phyloP scores from a whole-genome alignment of 2,888 invertebrate genomes.

The Platypus cylindrus region DNA sequence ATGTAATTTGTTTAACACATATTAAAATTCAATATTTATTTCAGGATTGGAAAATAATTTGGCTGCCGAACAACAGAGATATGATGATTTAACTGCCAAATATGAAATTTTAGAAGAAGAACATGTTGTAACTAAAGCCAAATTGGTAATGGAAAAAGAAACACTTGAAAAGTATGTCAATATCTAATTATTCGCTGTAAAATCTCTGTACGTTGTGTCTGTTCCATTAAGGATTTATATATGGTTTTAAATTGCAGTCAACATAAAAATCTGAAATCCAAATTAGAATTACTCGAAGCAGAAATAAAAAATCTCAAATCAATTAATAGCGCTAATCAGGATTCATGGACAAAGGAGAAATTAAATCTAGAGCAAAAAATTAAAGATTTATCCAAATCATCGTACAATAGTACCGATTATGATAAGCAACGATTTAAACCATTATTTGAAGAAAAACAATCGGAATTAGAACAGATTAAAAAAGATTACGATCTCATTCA shows the following conservation, averaged over 20 bases:
- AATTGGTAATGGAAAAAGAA: constrained; percentile 71
- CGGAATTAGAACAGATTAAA: constrained; percentile 55
- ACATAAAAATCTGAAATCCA: constrained; percentile 46
- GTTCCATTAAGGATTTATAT: too few relatives aligned
- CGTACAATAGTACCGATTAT: constrained; percentile 30
- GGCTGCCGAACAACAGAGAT: constrained; percentile 55
- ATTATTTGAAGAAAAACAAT: constrained; percentile 59
- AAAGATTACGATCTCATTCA: constrained; percentile 53
- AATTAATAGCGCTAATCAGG: constrained; percentile 49
- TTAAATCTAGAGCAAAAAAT: constrained; percentile 47
- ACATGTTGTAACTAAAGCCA: constrained; percentile 69
- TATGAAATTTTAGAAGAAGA: constrained; percentile 78
- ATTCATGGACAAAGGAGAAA: constrained; percentile 63
- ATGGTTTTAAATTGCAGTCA: constrained; percentile 38
- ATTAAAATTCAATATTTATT: constrained; percentile 19
- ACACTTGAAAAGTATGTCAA: constrained; percentile 51
- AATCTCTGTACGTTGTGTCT: too few relatives aligned
- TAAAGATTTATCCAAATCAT: constrained; percentile 29
- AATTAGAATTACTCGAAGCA: constrained; percentile 45
- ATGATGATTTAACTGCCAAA: constrained; percentile 66
- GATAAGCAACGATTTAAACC: constrained; percentile 58
- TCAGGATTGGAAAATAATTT: constrained; percentile 56
- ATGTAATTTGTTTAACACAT: constrained; percentile 5
- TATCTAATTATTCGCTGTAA: background rate
- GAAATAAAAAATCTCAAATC: constrained; percentile 55